Percentiles rank a stretch among this genome's conserved stretches.
phyloP scores from a whole-genome alignment of 2,797 vertebrate species.

The Threskiornis aethiopicus region DNA sequence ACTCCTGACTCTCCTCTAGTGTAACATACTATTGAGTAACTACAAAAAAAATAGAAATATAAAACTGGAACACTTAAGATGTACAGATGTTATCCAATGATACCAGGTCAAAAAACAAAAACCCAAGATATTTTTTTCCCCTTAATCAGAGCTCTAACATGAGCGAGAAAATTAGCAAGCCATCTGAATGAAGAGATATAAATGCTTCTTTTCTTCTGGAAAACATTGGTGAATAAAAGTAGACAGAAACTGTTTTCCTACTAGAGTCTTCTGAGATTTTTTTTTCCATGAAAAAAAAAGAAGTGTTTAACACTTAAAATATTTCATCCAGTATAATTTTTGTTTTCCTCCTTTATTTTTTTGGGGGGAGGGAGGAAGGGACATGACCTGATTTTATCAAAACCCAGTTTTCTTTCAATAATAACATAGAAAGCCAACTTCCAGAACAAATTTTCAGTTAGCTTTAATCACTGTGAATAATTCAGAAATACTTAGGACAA shows the following conservation, averaged over 20 bases:
- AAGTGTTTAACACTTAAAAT: not conserved
- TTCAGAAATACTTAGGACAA: not conserved
- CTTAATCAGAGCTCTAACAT: not conserved
- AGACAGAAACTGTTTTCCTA: not conserved
- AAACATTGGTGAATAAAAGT: not conserved
- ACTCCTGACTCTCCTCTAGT: not conserved
- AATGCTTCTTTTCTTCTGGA: not conserved
- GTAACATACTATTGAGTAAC: not conserved
- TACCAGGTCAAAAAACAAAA: not conserved
- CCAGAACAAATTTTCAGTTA: not conserved
- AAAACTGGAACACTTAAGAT: not conserved
- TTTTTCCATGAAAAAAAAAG: not conserved
- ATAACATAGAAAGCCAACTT: not conserved
- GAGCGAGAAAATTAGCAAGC: not conserved
- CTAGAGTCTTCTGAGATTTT: not conserved
- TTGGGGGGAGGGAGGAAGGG: accelerated
- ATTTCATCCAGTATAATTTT: not conserved
- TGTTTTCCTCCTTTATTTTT: not conserved
- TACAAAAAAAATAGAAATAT: not conserved
- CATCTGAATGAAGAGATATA: not conserved
- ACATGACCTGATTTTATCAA: not conserved
- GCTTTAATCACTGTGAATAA: not conserved
- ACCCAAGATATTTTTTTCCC: not conserved
- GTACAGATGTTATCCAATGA: not conserved
- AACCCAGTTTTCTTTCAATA: not conserved